Evolutionary conservation across 2,797 vertebrate genomes (phyloP), one percentile per base, ranked within the genome.

Genomic region (Chaenodraco wilsoni): DNA sequence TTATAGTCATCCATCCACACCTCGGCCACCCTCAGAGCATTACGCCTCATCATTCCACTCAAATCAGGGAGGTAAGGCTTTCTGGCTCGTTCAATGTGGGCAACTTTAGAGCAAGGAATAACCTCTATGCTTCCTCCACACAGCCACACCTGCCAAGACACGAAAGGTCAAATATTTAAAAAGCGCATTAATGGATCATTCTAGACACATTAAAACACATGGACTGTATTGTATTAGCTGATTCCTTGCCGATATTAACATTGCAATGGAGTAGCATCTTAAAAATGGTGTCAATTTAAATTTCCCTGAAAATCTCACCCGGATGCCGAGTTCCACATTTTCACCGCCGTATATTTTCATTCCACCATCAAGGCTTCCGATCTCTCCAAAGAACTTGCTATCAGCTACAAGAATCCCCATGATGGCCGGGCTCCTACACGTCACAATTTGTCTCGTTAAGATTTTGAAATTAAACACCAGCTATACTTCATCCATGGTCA

Each of bases 1-100:
- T 98, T 98, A 81, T 96, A 98, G 70, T 98, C 93, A 0, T 98
- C 97, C 96, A 98, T 84, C 97, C 97, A 98, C 65, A 98, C 96
- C 87, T 97, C 97, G 0, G 97, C 97, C 0, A 96, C 96, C 11
- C 97, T 92, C 83, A 98, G 90, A 0, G 97, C 97, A 0, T 99
- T 98, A 52, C 97, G 95, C 78, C 93, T 95, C 78, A 97, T 82
- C 1, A 90, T 94, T 79, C 89, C 83, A 14, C 89, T 92, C 0
- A 97, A 93, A 82, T 98, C 95, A 0, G 86, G 94, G 71, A 96
- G 93, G 84, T 98, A 99, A 13, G 97, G 97, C 66, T 99, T 99
- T 55, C 71, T 87, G 11, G 88, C 92, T 74, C 97, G 95, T 70
- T 98, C 97, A 1, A 98, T 95, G 72, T 98, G 97, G 0, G 97